Percentiles rank a stretch among this genome's conserved stretches.
phyloP scores from a whole-genome alignment of 1,140 invertebrate genomes.

The Heliconius eleuchia region DNA sequence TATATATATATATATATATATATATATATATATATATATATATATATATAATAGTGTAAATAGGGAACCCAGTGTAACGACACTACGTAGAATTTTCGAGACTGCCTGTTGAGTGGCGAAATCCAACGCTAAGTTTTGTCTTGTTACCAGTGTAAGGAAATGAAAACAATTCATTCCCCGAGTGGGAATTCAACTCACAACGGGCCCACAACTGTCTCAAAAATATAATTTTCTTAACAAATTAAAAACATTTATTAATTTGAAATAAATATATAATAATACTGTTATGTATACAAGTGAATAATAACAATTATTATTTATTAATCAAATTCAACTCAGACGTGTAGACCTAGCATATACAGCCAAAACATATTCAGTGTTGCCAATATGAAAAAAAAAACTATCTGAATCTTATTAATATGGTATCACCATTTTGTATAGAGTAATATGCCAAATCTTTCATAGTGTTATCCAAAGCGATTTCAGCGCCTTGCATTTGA shows the following conservation, averaged over 20 bases:
- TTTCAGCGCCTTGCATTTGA: slow-evolving; percentile 84
- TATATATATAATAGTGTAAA: too few relatives aligned
- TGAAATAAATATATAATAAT: neutral
- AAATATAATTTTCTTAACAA: neutral
- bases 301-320: neutral
- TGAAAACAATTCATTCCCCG: too few relatives aligned
- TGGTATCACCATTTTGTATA: slow-evolving; percentile 90
- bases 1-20: too few relatives aligned
- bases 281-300: neutral
- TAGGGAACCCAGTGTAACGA: too few relatives aligned
- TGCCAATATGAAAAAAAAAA: slow-evolving; percentile 42
- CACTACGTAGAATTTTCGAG: too few relatives aligned
- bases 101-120: too few relatives aligned
- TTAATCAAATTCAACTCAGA: neutral
- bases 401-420: slow-evolving; percentile 87
- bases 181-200: too few relatives aligned
- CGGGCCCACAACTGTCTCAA: too few relatives aligned
- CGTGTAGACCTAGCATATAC: slow-evolving; percentile 3
- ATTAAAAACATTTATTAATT: neutral
- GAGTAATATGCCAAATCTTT: slow-evolving; percentile 92
- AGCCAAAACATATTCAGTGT: slow-evolving; percentile 36
- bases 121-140: too few relatives aligned
- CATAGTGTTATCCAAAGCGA: slow-evolving; percentile 89
- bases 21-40: too few relatives aligned
- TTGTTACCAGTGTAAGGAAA: too few relatives aligned